Conservation (phyloP, 23 tunicate genomes). For the Aplidium turbinatum region DNA sequence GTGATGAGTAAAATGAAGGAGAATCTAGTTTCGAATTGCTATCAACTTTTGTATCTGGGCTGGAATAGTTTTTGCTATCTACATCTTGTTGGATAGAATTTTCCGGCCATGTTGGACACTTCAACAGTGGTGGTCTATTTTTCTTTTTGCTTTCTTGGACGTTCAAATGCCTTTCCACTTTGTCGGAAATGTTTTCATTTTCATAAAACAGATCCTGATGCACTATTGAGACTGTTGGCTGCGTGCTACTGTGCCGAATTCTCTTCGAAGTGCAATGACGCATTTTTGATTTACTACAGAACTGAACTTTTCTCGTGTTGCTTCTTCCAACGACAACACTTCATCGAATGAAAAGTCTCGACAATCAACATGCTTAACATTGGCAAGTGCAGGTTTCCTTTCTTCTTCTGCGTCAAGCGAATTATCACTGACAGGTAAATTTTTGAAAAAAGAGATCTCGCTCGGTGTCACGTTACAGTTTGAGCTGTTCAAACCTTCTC, state of each 20-base stretch:
- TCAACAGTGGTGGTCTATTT: conserved; percentile 51
- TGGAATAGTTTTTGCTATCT: neutral
- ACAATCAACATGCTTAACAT: too few species aligned
- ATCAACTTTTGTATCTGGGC: neutral
- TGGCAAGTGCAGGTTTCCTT: too few species aligned
- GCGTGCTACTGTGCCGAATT: neutral
- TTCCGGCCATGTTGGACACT: conserved; percentile 54
- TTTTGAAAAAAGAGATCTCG: too few species aligned
- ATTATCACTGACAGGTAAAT: too few species aligned
- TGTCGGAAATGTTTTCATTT: neutral
- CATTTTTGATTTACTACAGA: conserved; percentile 1
- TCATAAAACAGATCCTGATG: neutral
- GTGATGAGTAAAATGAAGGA: conserved; percentile 47
- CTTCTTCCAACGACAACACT: conserved; percentile 48
- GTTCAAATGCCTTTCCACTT: neutral
- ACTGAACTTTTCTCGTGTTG: conserved; percentile 19
- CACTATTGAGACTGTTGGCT: neutral
- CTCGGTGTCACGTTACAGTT: too few species aligned
- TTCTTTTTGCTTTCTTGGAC: conserved; percentile 21
- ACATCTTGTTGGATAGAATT: neutral
- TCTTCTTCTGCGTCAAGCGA: too few species aligned
- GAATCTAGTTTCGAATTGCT: conserved; percentile 28
- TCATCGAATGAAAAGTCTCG: conserved; percentile 65
- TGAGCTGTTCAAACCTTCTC: too few species aligned
- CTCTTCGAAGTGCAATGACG: neutral